Base-by-base conservation (phyloP, 2,888 invertebrate species). In the Xestia rhomboidea region DNA sequence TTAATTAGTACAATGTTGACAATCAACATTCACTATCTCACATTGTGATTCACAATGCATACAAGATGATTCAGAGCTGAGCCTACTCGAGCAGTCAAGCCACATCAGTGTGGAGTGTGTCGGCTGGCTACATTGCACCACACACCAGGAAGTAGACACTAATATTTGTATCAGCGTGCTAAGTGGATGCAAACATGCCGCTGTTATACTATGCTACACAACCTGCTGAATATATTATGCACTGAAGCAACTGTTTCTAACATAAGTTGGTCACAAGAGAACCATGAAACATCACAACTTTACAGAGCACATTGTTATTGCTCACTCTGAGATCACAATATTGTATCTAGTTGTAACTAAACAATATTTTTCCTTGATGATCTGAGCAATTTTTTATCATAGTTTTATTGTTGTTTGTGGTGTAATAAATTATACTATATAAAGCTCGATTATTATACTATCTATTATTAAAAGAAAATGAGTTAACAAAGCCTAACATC, bases 1-100 rank as follows among this genome's bases (percentile, higher is more conserved):
- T 57, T 79, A 85, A 85, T 78, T 77, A 68, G 63, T 54, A 8
- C 6, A 66, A 68, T 80, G 81, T 81, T 87, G 73, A 83, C 63
- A 63, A 76, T 46, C 60, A 71, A 87, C 69, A 76, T n/a, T 21
- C 30, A 64, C 77, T 88, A 85, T 85, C 79, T 87, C 24, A 67
- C 64, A 8, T 27, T 24, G 77, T 82, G 83, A 86, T 63, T 83
- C 88, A 86, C 69, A 76, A 24, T 70, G 70, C 62, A 64, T 70
- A 30, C 44, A 38, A 54, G 38, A 76, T 85, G 83, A 87, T 77
- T 87, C 87, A 78, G 66, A 62, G 41, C 51, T 49, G 34, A 68
- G 51, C 30, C 30, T 68, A 66, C 34, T 49, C 30, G 11, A 41
- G 18, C 41, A 66, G 27, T 49, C 30, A 8, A 41, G 18, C 41